phyloP scores from a whole-genome alignment of 2,797 vertebrate genomes.

The Sebastolobus altivelis region DNA sequence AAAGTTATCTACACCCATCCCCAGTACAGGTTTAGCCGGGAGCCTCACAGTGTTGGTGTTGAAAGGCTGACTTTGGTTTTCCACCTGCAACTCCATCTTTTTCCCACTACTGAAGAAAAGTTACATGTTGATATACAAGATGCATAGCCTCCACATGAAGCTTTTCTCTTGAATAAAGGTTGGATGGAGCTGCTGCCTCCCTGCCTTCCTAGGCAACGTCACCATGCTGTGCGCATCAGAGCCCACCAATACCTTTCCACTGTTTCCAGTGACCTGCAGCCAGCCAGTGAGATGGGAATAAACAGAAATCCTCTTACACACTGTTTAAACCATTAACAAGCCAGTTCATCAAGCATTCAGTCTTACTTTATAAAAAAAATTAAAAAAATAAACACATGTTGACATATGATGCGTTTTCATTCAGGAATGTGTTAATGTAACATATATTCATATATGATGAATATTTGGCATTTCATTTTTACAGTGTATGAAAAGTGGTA shows the following conservation, averaged over 20 bases:
- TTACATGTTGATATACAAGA: constrained; percentile 33
- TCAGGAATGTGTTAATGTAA: not conserved
- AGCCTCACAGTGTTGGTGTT: constrained; percentile 23
- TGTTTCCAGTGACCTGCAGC: constrained; percentile 5
- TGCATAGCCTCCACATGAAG: not conserved
- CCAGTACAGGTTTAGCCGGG: constrained; percentile 72
- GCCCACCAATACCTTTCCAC: constrained; percentile 30
- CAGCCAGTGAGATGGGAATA: not conserved
- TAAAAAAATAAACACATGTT: not conserved
- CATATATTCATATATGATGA: not conserved
- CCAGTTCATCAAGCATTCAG: not conserved
- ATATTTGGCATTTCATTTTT: not conserved
- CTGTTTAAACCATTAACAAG: not conserved
- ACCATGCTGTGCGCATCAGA: constrained; percentile 36
- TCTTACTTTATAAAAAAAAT: not conserved
- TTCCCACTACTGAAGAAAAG: not conserved
- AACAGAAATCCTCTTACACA: not conserved
- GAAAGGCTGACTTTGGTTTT: constrained; percentile 57
- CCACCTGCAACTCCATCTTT: constrained; percentile 61
- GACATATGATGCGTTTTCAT: not conserved
- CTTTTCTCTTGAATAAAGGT: constrained; percentile 4
- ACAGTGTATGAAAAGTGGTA: not conserved
- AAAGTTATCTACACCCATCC: constrained; percentile 90
- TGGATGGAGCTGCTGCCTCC: constrained; percentile 38
- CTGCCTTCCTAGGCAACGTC: constrained; percentile 51